Conservation (phyloP, 2,888 invertebrate species). For the Kryphioiulus occultus region DNA sequence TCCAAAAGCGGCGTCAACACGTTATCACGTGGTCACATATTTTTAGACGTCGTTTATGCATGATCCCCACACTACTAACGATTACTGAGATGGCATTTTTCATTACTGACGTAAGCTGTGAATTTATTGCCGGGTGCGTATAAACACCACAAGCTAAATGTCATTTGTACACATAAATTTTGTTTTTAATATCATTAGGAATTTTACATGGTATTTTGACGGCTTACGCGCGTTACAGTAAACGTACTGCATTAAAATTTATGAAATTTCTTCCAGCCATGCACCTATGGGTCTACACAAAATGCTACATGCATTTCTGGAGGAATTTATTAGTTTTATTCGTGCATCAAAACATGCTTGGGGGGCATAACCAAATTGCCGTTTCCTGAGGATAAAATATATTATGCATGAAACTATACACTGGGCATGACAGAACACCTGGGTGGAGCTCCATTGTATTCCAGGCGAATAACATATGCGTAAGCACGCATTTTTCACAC, state of each 20-base stretch:
- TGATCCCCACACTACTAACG: no score
- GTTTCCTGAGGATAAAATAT: conserved; percentile 23
- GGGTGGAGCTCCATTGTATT: conserved; percentile 23
- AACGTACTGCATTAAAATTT: background rate
- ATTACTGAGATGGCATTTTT: background rate
- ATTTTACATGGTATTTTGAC: background rate
- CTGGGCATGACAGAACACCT: conserved; percentile 23
- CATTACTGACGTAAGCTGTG: background rate
- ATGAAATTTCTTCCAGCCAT: background rate
- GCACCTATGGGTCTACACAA: background rate
- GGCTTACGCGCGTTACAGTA: background rate
- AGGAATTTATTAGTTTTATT: background rate
- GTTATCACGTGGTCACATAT: no score
- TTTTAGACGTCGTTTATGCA: no score
- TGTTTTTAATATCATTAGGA: background rate
- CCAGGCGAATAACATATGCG: background rate
- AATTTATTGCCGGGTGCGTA: background rate
- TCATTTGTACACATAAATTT: background rate
- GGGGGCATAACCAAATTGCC: background rate
- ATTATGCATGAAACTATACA: conserved; percentile 8
- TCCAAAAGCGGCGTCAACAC: no score
- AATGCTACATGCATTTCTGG: background rate
- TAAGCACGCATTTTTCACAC: conserved; percentile 23
- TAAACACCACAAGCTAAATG: background rate
- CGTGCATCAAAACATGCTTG: background rate